Evolutionary conservation across 1,140 invertebrate species (phyloP).

Genomic region (Episyrphus balteatus): DNA sequence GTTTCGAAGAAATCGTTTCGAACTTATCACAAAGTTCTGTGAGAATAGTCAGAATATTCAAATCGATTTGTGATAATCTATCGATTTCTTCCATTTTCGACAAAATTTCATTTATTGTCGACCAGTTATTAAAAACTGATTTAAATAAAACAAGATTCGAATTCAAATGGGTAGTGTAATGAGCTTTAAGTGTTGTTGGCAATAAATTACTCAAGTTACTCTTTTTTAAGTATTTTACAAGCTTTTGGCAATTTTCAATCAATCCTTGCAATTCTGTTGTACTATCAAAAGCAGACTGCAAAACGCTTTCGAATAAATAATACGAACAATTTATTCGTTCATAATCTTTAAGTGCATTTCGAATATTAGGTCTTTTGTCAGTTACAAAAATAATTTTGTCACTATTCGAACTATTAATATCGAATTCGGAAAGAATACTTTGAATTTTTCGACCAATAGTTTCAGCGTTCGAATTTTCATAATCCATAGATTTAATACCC

Average conservation of each 20-base stretch:
- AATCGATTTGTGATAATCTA: conserved; percentile 3
- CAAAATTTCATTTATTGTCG: conserved; percentile 6
- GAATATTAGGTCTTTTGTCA: conserved; percentile 6
- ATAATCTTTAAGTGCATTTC: conserved; percentile 6
- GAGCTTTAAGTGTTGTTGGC: conserved; percentile 4
- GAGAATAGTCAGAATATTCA: conserved; percentile 4
- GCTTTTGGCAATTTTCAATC: conserved; percentile 8
- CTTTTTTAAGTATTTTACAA: conserved; percentile 12
- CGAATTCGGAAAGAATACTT: conserved; percentile 5
- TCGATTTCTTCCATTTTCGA: conserved; percentile 3
- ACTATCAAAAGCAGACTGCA: conserved; percentile 5
- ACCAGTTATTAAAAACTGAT: conserved; percentile 9
- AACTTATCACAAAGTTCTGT: conserved; percentile 7
- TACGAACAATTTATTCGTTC: conserved; percentile 7
- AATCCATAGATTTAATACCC: conserved; percentile 13
- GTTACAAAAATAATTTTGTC: conserved; percentile 7
- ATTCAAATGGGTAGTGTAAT: conserved; percentile 3
- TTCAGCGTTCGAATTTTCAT: conserved; percentile 6
- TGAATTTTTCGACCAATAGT: conserved; percentile 7
- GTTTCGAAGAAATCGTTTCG: conserved; percentile 13
- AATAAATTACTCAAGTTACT: conserved; percentile 6
- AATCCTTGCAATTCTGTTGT: conserved; percentile 2
- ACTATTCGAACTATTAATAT: conserved; percentile 5
- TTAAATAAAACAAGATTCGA: conserved; percentile 6
- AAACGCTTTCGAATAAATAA: conserved; percentile 9